Percentiles rank a stretch among this genome's conserved stretches.
These are phyloP conservation scores for Ennomos erosarius DNA, from an alignment of 2,888 invertebrate genomes.

Conservation along the genomic window DNA sequence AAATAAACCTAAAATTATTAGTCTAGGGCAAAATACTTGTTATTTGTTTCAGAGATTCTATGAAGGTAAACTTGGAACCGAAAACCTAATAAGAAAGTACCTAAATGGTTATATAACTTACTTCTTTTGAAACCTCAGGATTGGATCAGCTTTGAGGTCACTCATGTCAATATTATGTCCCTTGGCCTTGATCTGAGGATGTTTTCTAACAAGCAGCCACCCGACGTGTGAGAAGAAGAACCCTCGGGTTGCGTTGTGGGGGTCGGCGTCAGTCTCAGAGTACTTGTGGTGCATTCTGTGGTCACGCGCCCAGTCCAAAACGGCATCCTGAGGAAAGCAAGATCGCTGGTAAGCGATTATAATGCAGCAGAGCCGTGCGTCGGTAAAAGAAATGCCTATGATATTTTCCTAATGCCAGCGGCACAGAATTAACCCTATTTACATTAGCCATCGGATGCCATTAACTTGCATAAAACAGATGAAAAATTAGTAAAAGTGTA, in stretches of 20 bases:
- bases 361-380: too few relatives aligned
- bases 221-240: constrained; percentile 99
- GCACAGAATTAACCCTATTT: too few relatives aligned
- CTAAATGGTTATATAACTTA: constrained; percentile 77
- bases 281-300: constrained; percentile 96
- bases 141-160: constrained; percentile 92
- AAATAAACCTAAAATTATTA: too few relatives aligned
- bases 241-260: constrained; percentile 95
- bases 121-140: constrained; percentile 94
- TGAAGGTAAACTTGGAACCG: too few relatives aligned
- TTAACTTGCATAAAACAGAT: too few relatives aligned
- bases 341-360: not conserved
- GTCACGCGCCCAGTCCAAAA: constrained; percentile 92
- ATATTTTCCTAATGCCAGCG: too few relatives aligned
- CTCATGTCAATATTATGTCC: constrained; percentile 94
- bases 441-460: too few relatives aligned
- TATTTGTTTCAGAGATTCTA: too few relatives aligned
- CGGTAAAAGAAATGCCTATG: too few relatives aligned
- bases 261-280: constrained; percentile 97
- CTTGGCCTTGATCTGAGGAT: constrained; percentile 94
- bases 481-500: too few relatives aligned
- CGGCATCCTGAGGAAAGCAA: constrained; percentile 86
- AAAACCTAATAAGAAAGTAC: too few relatives aligned
- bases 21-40: too few relatives aligned
- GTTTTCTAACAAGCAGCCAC: constrained; percentile 96